Evolutionary conservation across 2,888 invertebrate species (phyloP).

Genomic region (Hemistola chrysoprasaria): DNA sequence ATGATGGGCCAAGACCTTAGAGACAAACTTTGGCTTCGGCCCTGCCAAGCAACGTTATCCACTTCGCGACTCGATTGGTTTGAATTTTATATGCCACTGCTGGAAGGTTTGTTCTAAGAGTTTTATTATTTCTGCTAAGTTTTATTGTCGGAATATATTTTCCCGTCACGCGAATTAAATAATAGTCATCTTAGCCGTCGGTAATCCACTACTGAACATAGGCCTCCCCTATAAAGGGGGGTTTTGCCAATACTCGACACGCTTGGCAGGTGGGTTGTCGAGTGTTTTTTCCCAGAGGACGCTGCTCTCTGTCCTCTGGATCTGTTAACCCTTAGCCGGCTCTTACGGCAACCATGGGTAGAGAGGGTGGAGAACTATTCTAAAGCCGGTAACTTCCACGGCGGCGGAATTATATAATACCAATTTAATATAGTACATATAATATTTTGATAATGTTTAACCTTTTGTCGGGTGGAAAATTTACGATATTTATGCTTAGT

Average conservation of each 20-base stretch:
- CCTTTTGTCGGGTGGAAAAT: constrained; percentile 24
- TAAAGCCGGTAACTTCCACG: no score
- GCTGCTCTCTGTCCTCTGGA: no score
- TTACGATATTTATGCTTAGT: constrained; percentile 22
- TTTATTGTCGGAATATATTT: constrained; percentile 35
- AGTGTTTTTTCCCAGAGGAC: no score
- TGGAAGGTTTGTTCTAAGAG: constrained; percentile 39
- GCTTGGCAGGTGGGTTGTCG: no score
- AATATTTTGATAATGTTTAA: constrained; percentile 17
- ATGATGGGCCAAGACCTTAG: constrained; percentile 24
- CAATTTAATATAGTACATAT: constrained; percentile 26
- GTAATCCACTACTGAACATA: no score
- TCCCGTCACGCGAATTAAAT: constrained; percentile 35
- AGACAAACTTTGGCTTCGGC: constrained; percentile 48
- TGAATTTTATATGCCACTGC: constrained; percentile 50
- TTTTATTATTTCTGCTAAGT: constrained; percentile 21
- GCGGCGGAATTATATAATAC: no score
- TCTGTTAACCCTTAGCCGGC: no score
- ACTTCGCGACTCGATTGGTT: constrained; percentile 52
- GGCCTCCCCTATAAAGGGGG: no score
- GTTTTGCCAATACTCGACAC: no score
- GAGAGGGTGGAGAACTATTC: no score
- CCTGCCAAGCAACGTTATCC: constrained; percentile 56
- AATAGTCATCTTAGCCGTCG: no score
- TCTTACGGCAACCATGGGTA: no score